Base-by-base conservation (phyloP, 35 echinoderm and acorn worm species). In the Apostichopus japonicus region DNA sequence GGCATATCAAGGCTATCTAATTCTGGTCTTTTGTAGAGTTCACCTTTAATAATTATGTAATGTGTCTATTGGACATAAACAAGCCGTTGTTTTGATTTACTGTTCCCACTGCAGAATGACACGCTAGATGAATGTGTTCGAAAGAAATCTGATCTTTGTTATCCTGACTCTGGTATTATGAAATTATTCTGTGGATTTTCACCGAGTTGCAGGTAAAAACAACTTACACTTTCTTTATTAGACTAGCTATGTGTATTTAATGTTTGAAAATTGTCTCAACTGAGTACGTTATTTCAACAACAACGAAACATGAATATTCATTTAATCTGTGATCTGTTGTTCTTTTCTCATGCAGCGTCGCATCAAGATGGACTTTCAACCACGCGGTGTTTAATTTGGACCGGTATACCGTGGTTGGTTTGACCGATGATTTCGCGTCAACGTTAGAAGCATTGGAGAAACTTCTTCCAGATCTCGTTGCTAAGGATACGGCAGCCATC, bases 341-440 rank as follows among this genome's bases (percentile, higher is more conserved):
- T 61, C 7, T 61, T 61, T 61, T 33, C 27, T 8, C 0, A 4
- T 87, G 6, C 54, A 89, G 86, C 33, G 15, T 73, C 25, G 59
- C 59, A 21, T 72, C 59, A 5, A 71, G 86, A 72, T 89, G 86
- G 86, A 89, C 86, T 0, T 65, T 89, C 86, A 54, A 71, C 11
- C 61, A 89, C 27, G 86, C 86, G 3, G 19, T 27, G 61, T 65
- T 17, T 14, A 59, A 89, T 54, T 27, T 89, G 7, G 61, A 89
- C 8, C 62, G 86, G 33, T 89, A 89, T 62, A 89, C 86, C 21
- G 86, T 89, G 21, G 65, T 89, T 10, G 86, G 86, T 22, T 89
- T 89, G 63, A 89, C 86, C 1, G 86, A 89, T 22, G 61, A 89
- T 13, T 72, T 89, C 19, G 86, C 57, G 61, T 57, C 86, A 51